Base-by-base conservation (phyloP, 2,797 vertebrate genomes). In the Catamblyrhynchus diadema region DNA sequence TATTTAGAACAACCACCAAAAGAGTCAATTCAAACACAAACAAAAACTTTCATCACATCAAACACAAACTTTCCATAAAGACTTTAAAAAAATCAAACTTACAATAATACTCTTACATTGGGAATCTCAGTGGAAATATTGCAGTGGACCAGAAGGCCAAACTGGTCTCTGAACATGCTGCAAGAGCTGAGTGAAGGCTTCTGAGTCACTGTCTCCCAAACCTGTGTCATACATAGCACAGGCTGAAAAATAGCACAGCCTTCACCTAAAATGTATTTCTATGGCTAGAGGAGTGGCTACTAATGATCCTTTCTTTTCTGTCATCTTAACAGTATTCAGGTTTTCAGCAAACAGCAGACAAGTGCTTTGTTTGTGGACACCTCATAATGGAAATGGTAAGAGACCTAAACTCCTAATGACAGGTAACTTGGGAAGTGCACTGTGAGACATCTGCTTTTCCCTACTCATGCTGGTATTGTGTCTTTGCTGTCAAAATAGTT, bases 381-480 rank as follows among this genome's bases (percentile, higher is more conserved):
- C 99, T 99, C 97, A 99, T 99, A 98, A 99, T 99, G 99, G 99
- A 99, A 97, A 99, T 99, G 99, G 99, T 99, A 98, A 98, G 98
- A 88, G 6, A 70, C 47, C n/a, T 39, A 18, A 84, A 59, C 70
- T 70, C 21, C 75, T 85, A 28, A n/a, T 28, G 1, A 1, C 0
- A 25, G 33, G 24, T 44, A 50, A 27, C 54, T 79, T 45, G 39
- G 45, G 42, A 20, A 24, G 37, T 6, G 33, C 28, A 3, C 12
- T 75, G 33, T 69, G 33, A 67, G n/a, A 32, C 6, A 2, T 1
- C 20, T 59, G 50, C 25, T 33, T 67, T 72, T 69, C 32, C 28
- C 15, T 69, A 1, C 12, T 54, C 35, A 19, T 15, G 10, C n/a
- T 66, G 13, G 50, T 47, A 2, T 14, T 35, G 25, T 56, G 56